These are phyloP conservation scores for Pyrocephalus nanus DNA, from an alignment of 2,797 vertebrate genomes.

Conservation along the genomic window DNA sequence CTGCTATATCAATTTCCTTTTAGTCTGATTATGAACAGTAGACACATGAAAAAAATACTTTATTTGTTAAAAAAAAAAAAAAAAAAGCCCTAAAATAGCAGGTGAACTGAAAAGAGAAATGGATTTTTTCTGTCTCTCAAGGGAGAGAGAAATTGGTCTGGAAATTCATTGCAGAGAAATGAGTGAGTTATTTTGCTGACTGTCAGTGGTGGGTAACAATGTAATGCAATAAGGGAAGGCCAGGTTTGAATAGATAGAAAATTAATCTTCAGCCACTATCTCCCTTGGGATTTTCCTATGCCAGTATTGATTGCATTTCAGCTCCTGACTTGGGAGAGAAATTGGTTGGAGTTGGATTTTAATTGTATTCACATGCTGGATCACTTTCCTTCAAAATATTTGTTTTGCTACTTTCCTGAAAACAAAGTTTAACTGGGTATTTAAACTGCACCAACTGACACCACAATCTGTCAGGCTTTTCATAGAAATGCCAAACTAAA, in stretches of 20 bases:
- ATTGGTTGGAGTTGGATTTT: constrained; percentile 61
- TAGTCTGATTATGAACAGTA: background rate
- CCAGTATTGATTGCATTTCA: constrained; percentile 61
- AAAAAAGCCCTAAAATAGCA: background rate
- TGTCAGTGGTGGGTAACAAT: constrained; percentile 27
- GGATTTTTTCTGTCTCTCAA: background rate
- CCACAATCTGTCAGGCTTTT: background rate
- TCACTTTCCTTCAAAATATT: constrained; percentile 39
- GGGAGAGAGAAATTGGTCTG: constrained; percentile 6
- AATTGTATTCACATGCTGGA: constrained; percentile 62
- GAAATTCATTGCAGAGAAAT: constrained; percentile 42
- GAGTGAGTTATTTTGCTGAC: constrained; percentile 55
- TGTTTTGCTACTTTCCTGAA: background rate
- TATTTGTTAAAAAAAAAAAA: background rate
- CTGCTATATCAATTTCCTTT: background rate
- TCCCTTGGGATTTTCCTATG: constrained; percentile 60
- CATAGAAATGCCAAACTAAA: background rate
- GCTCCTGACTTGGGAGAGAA: constrained; percentile 43
- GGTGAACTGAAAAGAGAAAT: constrained; percentile 30
- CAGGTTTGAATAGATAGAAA: constrained; percentile 68
- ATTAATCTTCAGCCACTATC: constrained; percentile 66
- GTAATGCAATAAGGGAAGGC: constrained; percentile 58
- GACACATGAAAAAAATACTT: background rate
- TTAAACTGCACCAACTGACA: background rate
- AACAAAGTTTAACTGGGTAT: background rate